Percentiles rank a stretch among this genome's conserved stretches.
Evolutionary conservation across 1,140 invertebrate species (phyloP).

Genomic region (Cataglyphis hispanica): DNA sequence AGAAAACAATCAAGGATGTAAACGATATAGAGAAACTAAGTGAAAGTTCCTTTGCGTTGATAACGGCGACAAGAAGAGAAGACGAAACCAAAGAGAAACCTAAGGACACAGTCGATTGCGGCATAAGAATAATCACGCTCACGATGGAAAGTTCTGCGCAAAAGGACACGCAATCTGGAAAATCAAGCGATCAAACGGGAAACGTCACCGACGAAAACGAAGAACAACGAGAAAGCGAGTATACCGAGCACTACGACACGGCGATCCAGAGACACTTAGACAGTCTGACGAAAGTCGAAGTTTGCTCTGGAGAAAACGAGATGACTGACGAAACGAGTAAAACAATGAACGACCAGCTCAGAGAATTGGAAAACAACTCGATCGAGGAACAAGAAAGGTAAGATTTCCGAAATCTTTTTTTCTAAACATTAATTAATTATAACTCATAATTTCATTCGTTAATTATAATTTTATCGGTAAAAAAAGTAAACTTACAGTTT

Average conservation of each 20-base stretch:
- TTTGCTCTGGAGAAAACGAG: constrained; percentile 14
- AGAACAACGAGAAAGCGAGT: constrained; percentile 88
- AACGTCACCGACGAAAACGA: constrained; percentile 19
- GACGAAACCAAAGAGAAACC: background rate
- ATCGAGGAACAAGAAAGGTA: constrained; percentile 10
- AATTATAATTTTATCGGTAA: background rate
- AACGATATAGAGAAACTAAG: background rate
- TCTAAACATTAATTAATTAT: background rate
- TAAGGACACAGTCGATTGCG: constrained; percentile 10
- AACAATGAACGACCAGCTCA: background rate
- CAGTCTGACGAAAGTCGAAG: constrained; percentile 81
- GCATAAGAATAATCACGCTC: background rate
- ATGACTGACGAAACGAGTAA: background rate
- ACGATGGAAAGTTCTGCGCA: background rate
- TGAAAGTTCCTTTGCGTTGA: constrained; percentile 1
- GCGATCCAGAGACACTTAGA: constrained; percentile 88
- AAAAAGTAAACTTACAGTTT: background rate
- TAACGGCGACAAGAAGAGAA: background rate
- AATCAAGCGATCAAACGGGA: constrained; percentile 20
- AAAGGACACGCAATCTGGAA: constrained; percentile 24
- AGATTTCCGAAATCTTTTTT: background rate
- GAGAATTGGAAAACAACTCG: constrained; percentile 8
- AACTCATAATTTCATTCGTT: background rate
- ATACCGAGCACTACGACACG: constrained; percentile 88
- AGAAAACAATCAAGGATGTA: background rate